These are phyloP conservation scores for Plutella xylostella DNA, from an alignment of 2,888 invertebrate genomes.

Conservation along the genomic window DNA sequence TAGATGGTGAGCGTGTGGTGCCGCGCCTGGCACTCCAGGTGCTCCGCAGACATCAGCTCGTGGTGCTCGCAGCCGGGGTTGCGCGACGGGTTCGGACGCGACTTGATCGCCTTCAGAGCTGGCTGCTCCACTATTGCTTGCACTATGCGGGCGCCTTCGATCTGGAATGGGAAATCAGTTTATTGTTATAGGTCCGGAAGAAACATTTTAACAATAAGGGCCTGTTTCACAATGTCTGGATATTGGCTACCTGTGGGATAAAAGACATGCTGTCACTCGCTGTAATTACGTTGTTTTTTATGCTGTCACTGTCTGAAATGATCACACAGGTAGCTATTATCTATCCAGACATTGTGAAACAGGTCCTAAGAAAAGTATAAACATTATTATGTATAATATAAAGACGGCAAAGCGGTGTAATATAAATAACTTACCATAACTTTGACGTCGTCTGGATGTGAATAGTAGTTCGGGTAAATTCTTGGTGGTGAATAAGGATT, in stretches of 20 bases:
- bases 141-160: conserved; percentile 80
- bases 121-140: conserved; percentile 71
- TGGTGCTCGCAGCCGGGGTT: conserved; percentile 75
- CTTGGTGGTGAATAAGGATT: conserved; percentile 80
- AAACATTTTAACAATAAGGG: no score
- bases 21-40: conserved; percentile 80
- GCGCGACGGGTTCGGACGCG: conserved; percentile 72
- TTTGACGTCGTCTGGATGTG: conserved; percentile 77
- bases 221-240: no score
- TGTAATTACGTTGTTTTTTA: no score
- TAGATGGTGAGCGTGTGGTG: conserved; percentile 84
- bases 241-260: no score
- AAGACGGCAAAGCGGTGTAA: no score
- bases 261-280: no score
- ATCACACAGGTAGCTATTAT: no score
- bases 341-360: no score
- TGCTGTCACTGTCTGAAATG: no score
- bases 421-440: conserved; percentile 69
- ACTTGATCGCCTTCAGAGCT: conserved; percentile 71
- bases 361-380: no score
- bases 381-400: no score
- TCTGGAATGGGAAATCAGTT: conserved; percentile 41
- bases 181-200: no score
- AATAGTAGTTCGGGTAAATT: conserved; percentile 91
- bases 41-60: conserved; percentile 76